Base-by-base conservation (phyloP, 2,113 vertebrate genomes). In the Cyprichromis sp. region DNA sequence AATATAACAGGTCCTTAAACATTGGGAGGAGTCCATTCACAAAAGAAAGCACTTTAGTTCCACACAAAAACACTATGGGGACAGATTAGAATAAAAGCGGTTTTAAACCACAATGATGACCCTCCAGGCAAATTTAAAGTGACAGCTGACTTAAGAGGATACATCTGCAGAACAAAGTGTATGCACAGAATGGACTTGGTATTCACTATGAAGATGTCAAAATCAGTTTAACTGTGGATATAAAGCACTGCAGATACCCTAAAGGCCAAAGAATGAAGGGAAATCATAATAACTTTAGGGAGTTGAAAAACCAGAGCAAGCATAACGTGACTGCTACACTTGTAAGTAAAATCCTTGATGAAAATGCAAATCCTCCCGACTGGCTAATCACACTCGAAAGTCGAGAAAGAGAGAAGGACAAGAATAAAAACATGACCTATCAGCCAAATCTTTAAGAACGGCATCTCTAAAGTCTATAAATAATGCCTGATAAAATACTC, bases 121-220 rank as follows among this genome's bases (percentile, higher is more conserved):
- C 47, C 82, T 78, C 9, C 31, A 71, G 68, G 90, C 45, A 83
- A 86, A 94, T 80, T 42, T 66, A 9, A 90, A 91, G 52, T 83
- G 92, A 93, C 87, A 85, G 86, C 71, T 85, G 61, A 91, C 82
- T 89, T 86, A 81, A 86, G 78, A 89, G 66, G 82, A 90, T 59
- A 66, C 57, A 89, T 50, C 7, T 63, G 81, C 42, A 85, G 85
- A 73, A 86, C 26, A 88, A 80, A 90, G 82, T 78, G 13, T 19
- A 38, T 54, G 71, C 81, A 66, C 24, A 63, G 42, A 86, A 71
- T 21, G 55, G 80, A 53, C 76, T 53, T 47, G 29, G 26, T 88
- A 19, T 92, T 91, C 61, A 82, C 83, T 16, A 79, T 85, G 21
- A 90, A 92, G 85, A 93, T 50, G 80, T 94, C 91, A 92, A 61